Conservation (phyloP, 1,140 invertebrate genomes). For the Drosophila bipectinata region DNA sequence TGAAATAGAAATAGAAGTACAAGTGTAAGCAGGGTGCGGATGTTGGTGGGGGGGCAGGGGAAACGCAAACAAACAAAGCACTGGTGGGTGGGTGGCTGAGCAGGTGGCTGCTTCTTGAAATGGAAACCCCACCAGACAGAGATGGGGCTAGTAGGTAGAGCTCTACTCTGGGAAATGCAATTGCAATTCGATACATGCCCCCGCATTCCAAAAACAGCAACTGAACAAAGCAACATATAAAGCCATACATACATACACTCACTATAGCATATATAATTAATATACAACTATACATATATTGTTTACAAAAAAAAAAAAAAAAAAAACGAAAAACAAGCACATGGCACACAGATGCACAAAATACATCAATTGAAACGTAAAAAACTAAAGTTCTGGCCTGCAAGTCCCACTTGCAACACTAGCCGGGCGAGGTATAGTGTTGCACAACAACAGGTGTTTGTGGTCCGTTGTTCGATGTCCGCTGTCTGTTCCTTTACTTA, state of each 20-base stretch:
- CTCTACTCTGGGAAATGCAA: background rate
- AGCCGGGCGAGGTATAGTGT: too few species aligned
- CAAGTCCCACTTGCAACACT: background rate
- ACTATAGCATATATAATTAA: background rate
- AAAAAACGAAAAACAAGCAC: background rate
- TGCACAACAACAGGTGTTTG: too few species aligned
- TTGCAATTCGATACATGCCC: constrained; percentile 23
- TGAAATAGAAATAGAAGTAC: constrained; percentile 16
- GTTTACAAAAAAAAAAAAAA: background rate
- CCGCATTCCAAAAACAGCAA: background rate
- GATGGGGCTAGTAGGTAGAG: background rate
- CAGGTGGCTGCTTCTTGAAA: constrained; percentile 12
- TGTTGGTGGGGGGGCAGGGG: background rate
- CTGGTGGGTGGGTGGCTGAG: constrained; percentile 19
- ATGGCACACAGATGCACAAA: background rate
- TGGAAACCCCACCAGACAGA: constrained; percentile 1
- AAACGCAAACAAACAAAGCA: constrained; percentile 38
- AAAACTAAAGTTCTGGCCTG: background rate
- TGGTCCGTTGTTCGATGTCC: background rate
- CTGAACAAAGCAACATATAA: constrained; percentile 4
- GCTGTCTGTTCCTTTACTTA: too few species aligned
- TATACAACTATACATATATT: background rate
- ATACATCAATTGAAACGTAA: background rate
- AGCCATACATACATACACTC: background rate
- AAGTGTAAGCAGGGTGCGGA: constrained; percentile 19